Evolutionary conservation across 1,140 invertebrate species (phyloP), one percentile per base, ranked within the genome.

Genomic region (Leptopilina boulardi): DNA sequence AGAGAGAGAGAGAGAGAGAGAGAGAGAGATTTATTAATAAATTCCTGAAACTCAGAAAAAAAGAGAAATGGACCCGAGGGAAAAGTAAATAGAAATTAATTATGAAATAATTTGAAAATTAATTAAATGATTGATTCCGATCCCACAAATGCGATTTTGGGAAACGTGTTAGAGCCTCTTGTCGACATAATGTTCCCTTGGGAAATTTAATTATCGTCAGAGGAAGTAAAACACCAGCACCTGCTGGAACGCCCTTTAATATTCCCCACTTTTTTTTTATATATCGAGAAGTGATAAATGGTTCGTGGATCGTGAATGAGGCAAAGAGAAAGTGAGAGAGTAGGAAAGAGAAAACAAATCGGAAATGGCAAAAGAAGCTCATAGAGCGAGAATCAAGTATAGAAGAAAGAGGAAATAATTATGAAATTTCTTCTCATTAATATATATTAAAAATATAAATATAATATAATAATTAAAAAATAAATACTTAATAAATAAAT

Each of bases 261-360:
- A 66, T 30, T 15, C 23, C 11, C 26, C 23, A 66, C 13, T 10
- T 23, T 56, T 23, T 56, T 26, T 66, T 30, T 66, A 26, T 26
- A 66, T 66, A 66, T 66, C 23, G 56, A 66, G 56, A 66, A 66
- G 56, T 66, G 56, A 66, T 66, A 56, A 56, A 56, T 56, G 18
- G 51, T 56, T 4, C 18, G 42, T 21, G 51, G 51, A 56, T n/a
- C 11, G 11, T 47, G 44, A 47, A 47, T 47, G 15, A n/a, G 44
- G 13, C 44, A 21, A 23, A 56, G 51, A 11, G 51, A 23, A 18
- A 56, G 30, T 34, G 30, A 3, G 42, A 47, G 42, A n/a, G 42
- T 3, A 47, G 11, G 42, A 21, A 23, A 56, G 51, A 11, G 51
- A 56, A 18, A 56, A 56, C 21, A 56, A 56, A 56, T 19, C 15